phyloP scores from a whole-genome alignment of 1,140 invertebrate genomes.

The Nylanderia fulva region DNA sequence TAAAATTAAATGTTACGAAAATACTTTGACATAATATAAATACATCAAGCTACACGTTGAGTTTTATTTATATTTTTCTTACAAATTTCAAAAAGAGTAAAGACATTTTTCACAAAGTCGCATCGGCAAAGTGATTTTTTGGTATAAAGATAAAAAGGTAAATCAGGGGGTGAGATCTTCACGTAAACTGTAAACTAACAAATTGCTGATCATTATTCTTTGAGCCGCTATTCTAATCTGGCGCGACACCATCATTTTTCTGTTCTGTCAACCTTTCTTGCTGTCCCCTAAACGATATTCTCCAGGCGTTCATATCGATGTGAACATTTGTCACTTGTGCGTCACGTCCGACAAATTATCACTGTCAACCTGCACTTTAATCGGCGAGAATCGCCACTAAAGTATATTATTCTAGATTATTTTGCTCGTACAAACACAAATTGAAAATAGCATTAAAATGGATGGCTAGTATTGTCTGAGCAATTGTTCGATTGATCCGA shows the following conservation, averaged over 20 bases:
- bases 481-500: constrained; percentile 19
- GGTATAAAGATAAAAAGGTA: constrained; percentile 18
- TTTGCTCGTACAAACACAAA: not conserved
- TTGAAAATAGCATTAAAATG: not conserved
- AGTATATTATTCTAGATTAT: constrained; percentile 11
- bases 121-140: constrained; percentile 8
- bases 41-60: not conserved
- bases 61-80: constrained; percentile 10
- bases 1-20: not conserved
- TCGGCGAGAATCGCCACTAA: not conserved
- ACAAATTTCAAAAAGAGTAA: too few relatives aligned
- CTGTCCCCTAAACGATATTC: constrained; percentile 57
- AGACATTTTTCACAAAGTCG: not conserved
- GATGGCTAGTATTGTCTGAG: not conserved
- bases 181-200: constrained; percentile 53
- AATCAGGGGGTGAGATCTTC: constrained; percentile 33
- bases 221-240: constrained; percentile 41
- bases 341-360: constrained; percentile 41
- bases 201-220: constrained; percentile 52
- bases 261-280: constrained; percentile 52
- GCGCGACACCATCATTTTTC: constrained; percentile 53
- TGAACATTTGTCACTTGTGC: constrained; percentile 46
- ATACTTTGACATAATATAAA: not conserved
- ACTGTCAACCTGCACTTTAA: constrained; percentile 44
- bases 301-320: constrained; percentile 63